A percentile compares a stretch with the other conserved stretches of the same genome.
phyloP scores from a whole-genome alignment of 2,797 vertebrate species.

The Potorous gilbertii region DNA sequence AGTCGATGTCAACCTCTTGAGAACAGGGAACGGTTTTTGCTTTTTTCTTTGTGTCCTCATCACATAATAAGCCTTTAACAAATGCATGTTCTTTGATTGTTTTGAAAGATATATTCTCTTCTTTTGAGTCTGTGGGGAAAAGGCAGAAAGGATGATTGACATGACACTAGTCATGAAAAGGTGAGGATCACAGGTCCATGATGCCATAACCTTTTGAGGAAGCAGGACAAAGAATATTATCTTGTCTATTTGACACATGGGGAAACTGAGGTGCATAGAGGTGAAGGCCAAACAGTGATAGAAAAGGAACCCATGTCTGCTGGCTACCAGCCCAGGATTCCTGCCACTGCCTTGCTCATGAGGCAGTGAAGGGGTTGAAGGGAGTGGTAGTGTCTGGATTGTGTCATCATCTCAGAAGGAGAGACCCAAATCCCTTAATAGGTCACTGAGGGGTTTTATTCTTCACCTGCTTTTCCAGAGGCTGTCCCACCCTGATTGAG shows the following conservation, averaged over 20 bases:
- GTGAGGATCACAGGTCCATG: not conserved
- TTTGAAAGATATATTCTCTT: not conserved
- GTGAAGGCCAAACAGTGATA: not conserved
- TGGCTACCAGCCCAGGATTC: not conserved
- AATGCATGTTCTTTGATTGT: not conserved
- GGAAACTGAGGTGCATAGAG: conserved; percentile 8
- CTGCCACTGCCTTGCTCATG: not conserved
- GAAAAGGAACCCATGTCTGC: not conserved
- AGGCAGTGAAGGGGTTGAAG: not conserved
- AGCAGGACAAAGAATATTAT: not conserved
- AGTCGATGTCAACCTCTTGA: not conserved
- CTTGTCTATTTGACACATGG: not conserved
- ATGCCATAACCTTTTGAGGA: not conserved
- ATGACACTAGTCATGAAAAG: not conserved
- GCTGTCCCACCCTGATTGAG: not conserved
- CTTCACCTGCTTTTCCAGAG: not conserved
- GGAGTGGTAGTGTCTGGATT: not conserved
- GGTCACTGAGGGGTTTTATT: not conserved
- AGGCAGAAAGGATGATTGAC: not conserved
- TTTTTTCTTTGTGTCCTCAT: not conserved
- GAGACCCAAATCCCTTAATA: not conserved
- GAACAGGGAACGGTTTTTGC: not conserved
- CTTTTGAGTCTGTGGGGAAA: not conserved
- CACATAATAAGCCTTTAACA: not conserved
- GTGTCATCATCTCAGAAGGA: not conserved